phyloP scores from a whole-genome alignment of 2,888 invertebrate genomes.

The Phyto melanocephala region DNA sequence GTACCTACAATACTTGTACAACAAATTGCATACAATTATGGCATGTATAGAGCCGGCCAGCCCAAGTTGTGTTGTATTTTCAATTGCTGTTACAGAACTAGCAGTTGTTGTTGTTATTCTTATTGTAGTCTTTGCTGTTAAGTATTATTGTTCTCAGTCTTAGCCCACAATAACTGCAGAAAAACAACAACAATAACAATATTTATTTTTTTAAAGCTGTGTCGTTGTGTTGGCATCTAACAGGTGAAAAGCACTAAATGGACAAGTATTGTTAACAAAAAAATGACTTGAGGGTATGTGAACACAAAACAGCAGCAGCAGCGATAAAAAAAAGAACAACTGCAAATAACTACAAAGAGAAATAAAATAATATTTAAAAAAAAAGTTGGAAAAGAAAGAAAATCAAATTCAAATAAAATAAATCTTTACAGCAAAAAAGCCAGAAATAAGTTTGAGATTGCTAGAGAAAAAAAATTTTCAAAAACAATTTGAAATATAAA shows the following conservation, averaged over 20 bases:
- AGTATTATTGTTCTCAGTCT: conserved; percentile 28
- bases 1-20: not conserved
- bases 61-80: conserved; percentile 44
- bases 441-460: no score
- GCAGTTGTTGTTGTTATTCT: not conserved
- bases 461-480: no score
- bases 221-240: conserved; percentile 31
- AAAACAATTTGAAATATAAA: no score
- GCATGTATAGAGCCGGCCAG: conserved; percentile 46
- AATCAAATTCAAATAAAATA: conserved; percentile 14
- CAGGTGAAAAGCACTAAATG: conserved; percentile 59
- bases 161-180: not conserved
- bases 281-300: conserved; percentile 54
- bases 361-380: not conserved
- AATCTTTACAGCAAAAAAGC: no score
- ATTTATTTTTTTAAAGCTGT: conserved; percentile 4
- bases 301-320: no score
- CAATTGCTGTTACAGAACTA: no score
- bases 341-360: not conserved
- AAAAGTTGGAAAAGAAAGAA: no score
- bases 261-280: conserved; percentile 62
- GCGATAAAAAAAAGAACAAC: conserved; percentile 53
- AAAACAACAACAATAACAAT: not conserved
- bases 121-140: conserved; percentile 14
- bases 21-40: conserved; percentile 51